These are phyloP conservation scores for Cyprinodon diabolis DNA, from an alignment of 2,797 vertebrate species.

Conservation along the genomic window DNA sequence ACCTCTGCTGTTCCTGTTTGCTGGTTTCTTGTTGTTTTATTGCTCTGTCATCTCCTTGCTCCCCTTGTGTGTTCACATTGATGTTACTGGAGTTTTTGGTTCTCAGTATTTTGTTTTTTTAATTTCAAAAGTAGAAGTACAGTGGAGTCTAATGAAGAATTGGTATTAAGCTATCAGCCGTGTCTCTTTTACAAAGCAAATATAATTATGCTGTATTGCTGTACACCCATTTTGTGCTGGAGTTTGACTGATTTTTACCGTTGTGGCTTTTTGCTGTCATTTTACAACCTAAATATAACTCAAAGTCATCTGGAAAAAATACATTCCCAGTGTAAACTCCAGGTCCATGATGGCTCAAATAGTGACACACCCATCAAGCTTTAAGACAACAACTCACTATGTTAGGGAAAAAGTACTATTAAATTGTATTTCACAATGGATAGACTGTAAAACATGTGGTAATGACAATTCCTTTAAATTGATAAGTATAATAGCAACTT, in stretches of 20 bases:
- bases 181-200: neutral
- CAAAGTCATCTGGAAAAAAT: neutral
- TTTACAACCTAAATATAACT: neutral
- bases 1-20: too few relatives aligned
- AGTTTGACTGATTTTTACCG: neutral
- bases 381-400: neutral
- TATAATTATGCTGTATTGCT: neutral
- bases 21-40: too few relatives aligned
- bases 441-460: neutral
- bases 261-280: neutral
- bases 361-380: neutral
- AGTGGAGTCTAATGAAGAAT: too few relatives aligned
- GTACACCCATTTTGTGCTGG: neutral
- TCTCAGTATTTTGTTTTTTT: too few relatives aligned
- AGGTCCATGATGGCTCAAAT: neutral
- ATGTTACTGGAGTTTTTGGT: too few relatives aligned
- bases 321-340: neutral
- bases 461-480: neutral
- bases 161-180: too few relatives aligned
- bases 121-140: too few relatives aligned
- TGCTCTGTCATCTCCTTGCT: too few relatives aligned
- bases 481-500: neutral
- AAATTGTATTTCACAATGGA: too few relatives aligned
- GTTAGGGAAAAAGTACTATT: too few relatives aligned
- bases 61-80: too few relatives aligned